A percentile compares a stretch with the other conserved stretches of the same genome.
Evolutionary conservation across 2,113 vertebrate species (phyloP).

Genomic region (Equus przewalskii): DNA sequence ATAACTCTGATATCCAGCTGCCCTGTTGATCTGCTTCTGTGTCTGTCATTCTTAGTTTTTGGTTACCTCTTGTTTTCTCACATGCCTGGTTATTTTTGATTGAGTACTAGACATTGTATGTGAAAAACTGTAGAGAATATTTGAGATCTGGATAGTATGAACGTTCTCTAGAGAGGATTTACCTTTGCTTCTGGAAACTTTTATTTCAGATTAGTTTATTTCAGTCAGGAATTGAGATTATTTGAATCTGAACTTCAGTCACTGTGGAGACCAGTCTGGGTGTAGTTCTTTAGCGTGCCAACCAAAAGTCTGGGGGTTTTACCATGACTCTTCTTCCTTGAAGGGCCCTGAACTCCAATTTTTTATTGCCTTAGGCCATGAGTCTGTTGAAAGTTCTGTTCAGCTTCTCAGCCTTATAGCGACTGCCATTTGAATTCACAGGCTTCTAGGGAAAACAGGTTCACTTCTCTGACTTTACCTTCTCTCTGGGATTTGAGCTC

Average conservation of each 20-base stretch:
- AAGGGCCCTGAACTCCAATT: background rate
- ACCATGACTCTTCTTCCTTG: background rate
- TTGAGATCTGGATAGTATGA: background rate
- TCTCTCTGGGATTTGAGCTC: background rate
- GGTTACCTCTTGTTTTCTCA: background rate
- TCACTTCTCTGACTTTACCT: background rate
- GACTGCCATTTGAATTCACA: background rate
- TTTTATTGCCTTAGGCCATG: background rate
- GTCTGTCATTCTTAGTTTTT: background rate
- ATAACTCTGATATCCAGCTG: background rate
- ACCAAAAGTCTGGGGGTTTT: background rate
- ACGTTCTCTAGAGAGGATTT: constrained; percentile 12
- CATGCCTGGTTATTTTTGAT: background rate
- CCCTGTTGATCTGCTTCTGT: background rate
- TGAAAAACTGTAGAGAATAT: background rate
- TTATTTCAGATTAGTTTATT: background rate
- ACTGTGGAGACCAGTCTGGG: background rate
- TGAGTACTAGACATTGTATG: background rate
- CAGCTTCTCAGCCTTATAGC: background rate
- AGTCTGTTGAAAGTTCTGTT: background rate
- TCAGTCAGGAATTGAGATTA: background rate
- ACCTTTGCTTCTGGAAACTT: background rate
- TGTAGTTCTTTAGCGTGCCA: background rate
- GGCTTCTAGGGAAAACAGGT: background rate
- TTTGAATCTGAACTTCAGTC: background rate